Evolutionary conservation across 1,140 invertebrate genomes (phyloP).

Genomic region (Harlomillsia oculata): DNA sequence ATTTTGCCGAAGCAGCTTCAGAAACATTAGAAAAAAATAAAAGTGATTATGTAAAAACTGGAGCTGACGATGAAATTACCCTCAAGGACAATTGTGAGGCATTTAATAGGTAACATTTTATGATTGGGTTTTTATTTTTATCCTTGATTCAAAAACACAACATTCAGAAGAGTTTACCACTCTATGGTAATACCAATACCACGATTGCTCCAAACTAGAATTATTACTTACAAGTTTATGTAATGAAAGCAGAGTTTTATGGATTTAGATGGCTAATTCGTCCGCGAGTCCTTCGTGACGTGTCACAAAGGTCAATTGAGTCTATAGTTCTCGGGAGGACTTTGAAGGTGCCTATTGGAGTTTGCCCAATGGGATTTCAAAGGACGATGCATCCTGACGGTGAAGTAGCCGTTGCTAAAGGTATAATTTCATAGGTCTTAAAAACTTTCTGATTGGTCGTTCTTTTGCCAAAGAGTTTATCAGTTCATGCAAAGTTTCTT

Average conservation of each 20-base stretch:
- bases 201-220: no score
- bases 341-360: slow-evolving; percentile 69
- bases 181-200: no score
- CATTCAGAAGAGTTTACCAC: no score
- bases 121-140: no score
- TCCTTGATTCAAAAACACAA: no score
- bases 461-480: not conserved
- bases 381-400: slow-evolving; percentile 82
- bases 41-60: slow-evolving; percentile 77
- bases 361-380: slow-evolving; percentile 87
- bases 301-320: slow-evolving; percentile 52
- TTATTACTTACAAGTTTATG: no score
- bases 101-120: slow-evolving; percentile 3
- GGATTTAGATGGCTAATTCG: slow-evolving; percentile 59
- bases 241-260: no score
- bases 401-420: slow-evolving; percentile 68
- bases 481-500: not conserved
- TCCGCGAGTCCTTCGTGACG: slow-evolving; percentile 68
- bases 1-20: slow-evolving; percentile 66
- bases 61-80: slow-evolving; percentile 71
- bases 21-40: slow-evolving; percentile 54
- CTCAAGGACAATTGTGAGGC: slow-evolving; percentile 43
- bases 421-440: slow-evolving; percentile 41
- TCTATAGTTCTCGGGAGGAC: slow-evolving; percentile 57
- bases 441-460: slow-evolving; percentile 41